Percentiles rank a stretch among this genome's conserved stretches.
Conservation (phyloP, 2,113 vertebrate genomes). For the Craseonycteris thonglongyai region DNA sequence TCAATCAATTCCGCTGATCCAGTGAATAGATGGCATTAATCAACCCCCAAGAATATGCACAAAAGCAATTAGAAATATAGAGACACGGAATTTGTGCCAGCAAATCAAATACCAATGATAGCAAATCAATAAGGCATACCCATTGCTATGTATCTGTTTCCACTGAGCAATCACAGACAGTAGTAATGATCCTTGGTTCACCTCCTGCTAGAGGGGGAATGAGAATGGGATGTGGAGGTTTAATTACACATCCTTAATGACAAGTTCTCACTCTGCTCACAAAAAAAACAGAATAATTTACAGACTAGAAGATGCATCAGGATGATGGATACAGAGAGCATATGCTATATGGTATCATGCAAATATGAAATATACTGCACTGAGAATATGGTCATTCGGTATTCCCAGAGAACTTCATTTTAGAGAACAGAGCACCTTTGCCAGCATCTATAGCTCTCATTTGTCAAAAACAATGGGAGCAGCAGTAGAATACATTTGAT, state of each 20-base stretch:
- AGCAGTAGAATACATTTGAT: background rate
- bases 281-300: slow-evolving; percentile 58
- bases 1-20: slow-evolving; percentile 58
- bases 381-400: background rate
- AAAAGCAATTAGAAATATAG: slow-evolving; percentile 60
- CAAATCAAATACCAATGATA: slow-evolving; percentile 66
- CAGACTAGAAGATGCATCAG: slow-evolving; percentile 31
- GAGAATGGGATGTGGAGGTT: slow-evolving; percentile 28
- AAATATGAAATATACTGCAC: background rate
- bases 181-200: slow-evolving; percentile 4
- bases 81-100: slow-evolving; percentile 59
- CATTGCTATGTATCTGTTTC: background rate
- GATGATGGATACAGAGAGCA: slow-evolving; percentile 23
- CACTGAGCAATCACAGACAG: background rate
- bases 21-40: slow-evolving; percentile 71
- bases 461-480: background rate
- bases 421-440: slow-evolving; percentile 13
- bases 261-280: slow-evolving; percentile 23
- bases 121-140: background rate
- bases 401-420: slow-evolving; percentile 41
- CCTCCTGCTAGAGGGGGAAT: background rate
- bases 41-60: slow-evolving; percentile 59
- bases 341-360: background rate
- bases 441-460: background rate
- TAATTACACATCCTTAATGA: slow-evolving; percentile 64